Conservation (phyloP, 2,888 invertebrate genomes). For the Charanyca ferruginea region DNA sequence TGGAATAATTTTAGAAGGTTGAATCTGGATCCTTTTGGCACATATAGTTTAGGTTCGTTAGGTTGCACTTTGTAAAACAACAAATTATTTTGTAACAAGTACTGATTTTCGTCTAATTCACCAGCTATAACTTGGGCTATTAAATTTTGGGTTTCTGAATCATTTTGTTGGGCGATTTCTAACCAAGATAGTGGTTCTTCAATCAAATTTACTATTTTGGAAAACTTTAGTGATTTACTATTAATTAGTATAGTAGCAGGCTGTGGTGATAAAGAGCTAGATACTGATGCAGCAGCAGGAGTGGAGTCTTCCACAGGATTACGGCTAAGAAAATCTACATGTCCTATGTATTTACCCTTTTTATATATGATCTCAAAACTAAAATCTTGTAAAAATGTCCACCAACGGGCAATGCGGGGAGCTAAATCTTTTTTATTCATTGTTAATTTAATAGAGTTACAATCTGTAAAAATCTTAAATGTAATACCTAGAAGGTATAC, state of each 20-base stretch:
- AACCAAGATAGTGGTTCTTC: constrained; percentile 3
- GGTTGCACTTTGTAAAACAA: not conserved
- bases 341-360: no score
- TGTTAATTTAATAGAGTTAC: constrained; percentile 9
- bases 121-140: not conserved
- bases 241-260: no score
- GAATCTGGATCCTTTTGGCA: not conserved
- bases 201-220: not conserved
- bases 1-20: not conserved
- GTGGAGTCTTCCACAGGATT: no score
- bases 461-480: constrained; percentile 3
- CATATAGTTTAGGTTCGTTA: not conserved
- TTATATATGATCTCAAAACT: no score
- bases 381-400: no score
- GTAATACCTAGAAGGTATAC: constrained; percentile 3
- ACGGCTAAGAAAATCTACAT: no score
- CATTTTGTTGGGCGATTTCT: not conserved
- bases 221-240: no score
- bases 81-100: not conserved
- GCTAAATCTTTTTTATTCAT: no score
- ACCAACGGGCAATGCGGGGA: no score
- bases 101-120: not conserved
- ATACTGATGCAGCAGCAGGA: no score
- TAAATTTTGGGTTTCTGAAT: not conserved
- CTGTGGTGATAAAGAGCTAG: no score